Base-by-base conservation (phyloP, 2,888 invertebrate species). In the Agonum fuliginosum region DNA sequence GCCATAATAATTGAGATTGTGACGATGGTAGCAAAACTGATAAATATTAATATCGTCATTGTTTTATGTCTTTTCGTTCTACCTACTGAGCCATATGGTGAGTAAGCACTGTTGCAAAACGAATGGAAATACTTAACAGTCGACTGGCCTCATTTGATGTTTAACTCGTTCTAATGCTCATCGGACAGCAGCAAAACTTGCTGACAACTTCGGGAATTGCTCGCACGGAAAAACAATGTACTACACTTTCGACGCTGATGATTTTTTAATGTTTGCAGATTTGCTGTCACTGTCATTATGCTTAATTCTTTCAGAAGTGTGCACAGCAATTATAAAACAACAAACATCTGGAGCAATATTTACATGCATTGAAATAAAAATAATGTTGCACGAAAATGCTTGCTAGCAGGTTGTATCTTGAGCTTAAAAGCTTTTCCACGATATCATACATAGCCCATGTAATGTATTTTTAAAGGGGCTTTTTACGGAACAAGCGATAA, bases 401-500 rank as follows among this genome's bases (percentile, higher is more conserved):
- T n/a, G 37, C 54, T 54, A 22, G 51, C 20, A 19, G 48, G 19
- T 48, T 8, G 37, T 10, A 12, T 24, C 8, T 17, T 46, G 12
- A 3, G 43, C 69, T 69, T 69, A 69, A 69, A 69, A 69, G 69
- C 41, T 69, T 69, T 69, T 41, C 34, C 67, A n/a, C 43, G 69
- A 69, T 22, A 41, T 24, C 46, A 27, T 62, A 62, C 30, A 62
- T 62, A 30, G 58, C 58, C 27, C 71, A 27, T 37, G 46, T 74
- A 74, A 65, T 74, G 74, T 65, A 74, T 74, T 74, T 74, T 74
- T 74, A 62, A 62, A 74, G 46, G 62, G 65, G 74, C 65, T 62
- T 58, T 74, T 74, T 74, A 46, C 62, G 62, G 51, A 71, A 51
- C 22, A 43, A 62, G 37, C 62, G 22, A 43, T 74, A 65, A 65